A percentile compares a stretch with the other conserved stretches of the same genome.
Evolutionary conservation across 2,113 vertebrate species (phyloP).

Genomic region (Cynoglossus semilaevis): DNA sequence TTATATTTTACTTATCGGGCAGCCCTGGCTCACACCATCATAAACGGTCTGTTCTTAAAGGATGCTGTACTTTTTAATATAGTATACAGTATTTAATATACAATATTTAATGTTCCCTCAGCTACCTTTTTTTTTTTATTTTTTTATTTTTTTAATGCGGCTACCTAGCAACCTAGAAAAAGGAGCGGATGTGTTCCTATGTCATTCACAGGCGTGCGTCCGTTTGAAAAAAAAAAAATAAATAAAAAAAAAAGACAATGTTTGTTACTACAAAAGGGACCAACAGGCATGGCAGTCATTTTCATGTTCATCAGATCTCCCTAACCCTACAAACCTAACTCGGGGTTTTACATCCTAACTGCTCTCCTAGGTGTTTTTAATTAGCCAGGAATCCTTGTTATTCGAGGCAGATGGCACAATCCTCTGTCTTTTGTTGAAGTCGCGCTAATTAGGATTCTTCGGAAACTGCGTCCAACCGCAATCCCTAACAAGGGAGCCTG

Average conservation of each 20-base stretch:
- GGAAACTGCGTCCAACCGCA: conserved; percentile 78
- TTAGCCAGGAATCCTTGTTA: conserved; percentile 84
- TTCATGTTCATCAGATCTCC: conserved; percentile 66
- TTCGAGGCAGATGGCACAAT: conserved; percentile 85
- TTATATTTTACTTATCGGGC: too few relatives aligned
- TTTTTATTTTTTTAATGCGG: too few relatives aligned
- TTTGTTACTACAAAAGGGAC: conserved; percentile 30
- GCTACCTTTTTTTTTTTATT: too few relatives aligned
- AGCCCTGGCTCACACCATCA: too few relatives aligned
- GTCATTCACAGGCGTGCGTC: conserved; percentile 19
- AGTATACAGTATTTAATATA: too few relatives aligned
- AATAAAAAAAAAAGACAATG: conserved; percentile 8
- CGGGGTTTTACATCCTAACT: conserved; percentile 78
- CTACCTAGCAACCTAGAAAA: neutral
- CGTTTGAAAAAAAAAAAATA: too few relatives aligned
- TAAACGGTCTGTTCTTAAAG: too few relatives aligned
- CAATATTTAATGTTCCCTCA: too few relatives aligned
- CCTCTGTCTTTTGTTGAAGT: conserved; percentile 84
- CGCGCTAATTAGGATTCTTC: conserved; percentile 90
- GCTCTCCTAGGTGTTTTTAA: conserved; percentile 84
- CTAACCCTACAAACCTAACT: conserved; percentile 64
- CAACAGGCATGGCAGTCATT: conserved; percentile 40
- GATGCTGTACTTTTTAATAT: too few relatives aligned
- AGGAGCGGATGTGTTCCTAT: conserved; percentile 9
- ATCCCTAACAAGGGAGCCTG: conserved; percentile 81